phyloP scores from a whole-genome alignment of 2,797 vertebrate species.

The Peromyscus nudipes region DNA sequence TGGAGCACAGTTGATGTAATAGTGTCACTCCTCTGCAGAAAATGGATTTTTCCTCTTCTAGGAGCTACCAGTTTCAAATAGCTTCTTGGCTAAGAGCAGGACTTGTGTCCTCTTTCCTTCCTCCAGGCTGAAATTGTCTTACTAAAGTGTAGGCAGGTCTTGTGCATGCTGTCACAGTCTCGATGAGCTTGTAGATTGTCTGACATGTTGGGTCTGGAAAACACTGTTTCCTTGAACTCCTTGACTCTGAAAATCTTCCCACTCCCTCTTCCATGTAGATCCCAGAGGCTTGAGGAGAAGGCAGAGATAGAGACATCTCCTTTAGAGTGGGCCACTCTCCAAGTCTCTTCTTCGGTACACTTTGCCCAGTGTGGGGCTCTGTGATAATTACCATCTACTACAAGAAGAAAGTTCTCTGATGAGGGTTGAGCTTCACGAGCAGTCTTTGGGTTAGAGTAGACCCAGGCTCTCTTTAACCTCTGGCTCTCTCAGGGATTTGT shows the following conservation, averaged over 20 bases:
- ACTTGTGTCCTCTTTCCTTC: not conserved
- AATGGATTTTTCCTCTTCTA: not conserved
- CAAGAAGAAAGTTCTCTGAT: not conserved
- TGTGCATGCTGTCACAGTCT: not conserved
- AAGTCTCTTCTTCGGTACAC: not conserved
- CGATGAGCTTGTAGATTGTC: not conserved
- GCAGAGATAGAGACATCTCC: not conserved
- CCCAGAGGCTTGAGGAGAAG: not conserved
- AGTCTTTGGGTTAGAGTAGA: not conserved
- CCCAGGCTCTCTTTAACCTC: not conserved
- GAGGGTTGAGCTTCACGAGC: not conserved
- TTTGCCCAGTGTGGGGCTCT: not conserved
- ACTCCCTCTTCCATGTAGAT: not conserved
- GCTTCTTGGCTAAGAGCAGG: not conserved
- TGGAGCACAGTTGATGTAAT: not conserved
- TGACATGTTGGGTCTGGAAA: not conserved
- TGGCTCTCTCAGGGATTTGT: not conserved
- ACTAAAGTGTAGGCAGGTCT: not conserved
- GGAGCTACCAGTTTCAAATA: not conserved
- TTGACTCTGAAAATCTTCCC: not conserved
- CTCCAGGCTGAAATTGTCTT: not conserved
- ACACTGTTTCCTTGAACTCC: not conserved
- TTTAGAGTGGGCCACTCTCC: not conserved
- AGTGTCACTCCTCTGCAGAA: not conserved
- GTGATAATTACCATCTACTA: not conserved